phyloP scores from a whole-genome alignment of 2,888 invertebrate genomes.

The Tetranychus truncatus region DNA sequence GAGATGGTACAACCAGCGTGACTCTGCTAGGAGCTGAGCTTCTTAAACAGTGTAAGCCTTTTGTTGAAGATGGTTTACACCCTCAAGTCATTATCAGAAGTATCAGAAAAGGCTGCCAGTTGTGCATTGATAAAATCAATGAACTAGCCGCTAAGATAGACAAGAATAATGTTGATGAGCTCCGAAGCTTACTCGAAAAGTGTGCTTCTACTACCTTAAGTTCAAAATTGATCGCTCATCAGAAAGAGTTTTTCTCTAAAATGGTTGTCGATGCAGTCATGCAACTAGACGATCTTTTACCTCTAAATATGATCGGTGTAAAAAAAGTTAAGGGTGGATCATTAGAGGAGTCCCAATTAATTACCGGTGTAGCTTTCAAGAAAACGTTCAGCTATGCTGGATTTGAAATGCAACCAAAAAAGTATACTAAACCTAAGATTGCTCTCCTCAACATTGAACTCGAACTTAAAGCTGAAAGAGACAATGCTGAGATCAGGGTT shows the following conservation, averaged over 20 bases:
- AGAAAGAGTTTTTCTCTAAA: constrained; percentile 82
- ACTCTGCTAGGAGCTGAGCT: constrained; percentile 88
- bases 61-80: constrained; percentile 84
- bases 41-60: constrained; percentile 78
- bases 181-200: constrained; percentile 38
- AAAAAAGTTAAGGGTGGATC: constrained; percentile 64
- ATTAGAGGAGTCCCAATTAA: constrained; percentile 61
- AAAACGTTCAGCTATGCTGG: constrained; percentile 99
- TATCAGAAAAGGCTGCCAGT: constrained; percentile 58
- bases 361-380: constrained; percentile 92
- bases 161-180: constrained; percentile 27
- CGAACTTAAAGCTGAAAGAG: constrained; percentile 90
- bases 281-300: constrained; percentile 66
- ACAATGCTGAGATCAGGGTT: constrained; percentile 92
- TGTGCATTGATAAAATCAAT: constrained; percentile 62
- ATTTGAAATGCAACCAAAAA: constrained; percentile 98
- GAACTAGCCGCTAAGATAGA: constrained; percentile 50
- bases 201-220: constrained; percentile 93
- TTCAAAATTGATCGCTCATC: constrained; percentile 87
- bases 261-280: constrained; percentile 97
- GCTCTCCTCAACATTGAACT: constrained; percentile 91
- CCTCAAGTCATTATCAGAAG: constrained; percentile 80
- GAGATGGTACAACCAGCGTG: constrained; percentile 96
- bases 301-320: constrained; percentile 96
- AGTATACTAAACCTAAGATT: constrained; percentile 70